Base-by-base conservation (phyloP, 1,140 invertebrate genomes). In the Panonychus citri region DNA sequence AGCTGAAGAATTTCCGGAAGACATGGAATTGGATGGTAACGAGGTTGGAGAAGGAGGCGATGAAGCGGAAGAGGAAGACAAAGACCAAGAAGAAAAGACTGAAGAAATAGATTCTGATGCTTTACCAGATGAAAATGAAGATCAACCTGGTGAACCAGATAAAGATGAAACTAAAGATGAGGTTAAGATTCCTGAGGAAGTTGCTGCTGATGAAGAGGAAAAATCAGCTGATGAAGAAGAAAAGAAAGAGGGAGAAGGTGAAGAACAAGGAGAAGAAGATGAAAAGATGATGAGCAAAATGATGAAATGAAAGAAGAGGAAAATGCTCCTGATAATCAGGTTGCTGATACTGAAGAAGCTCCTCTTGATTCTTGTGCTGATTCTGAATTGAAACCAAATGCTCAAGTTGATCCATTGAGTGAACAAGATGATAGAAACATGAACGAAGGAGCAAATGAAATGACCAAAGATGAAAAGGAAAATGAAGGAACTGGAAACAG, bases 21-120 rank as follows among this genome's bases (percentile, higher is more conserved):
- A 54, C 13, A 52, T 58, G 25, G 78, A 87, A 65, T 68, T 89
- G 3, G 85, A 90, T 65, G 80, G 81, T 50, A 78, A 64, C 53
- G 59, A 56, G 25, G 53, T 53, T 17, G 67, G 73, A 39, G 74
- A 77, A 19, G 71, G 78, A 46, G 77, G 78, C 42, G 78, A 84
- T 40, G 49, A 53, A 25, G 54, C 24, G 30, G 65, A 63, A 25
- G 61, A 65, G 26, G 62, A 65, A 39, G 48, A 63, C 28, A 65
- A 61, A n/a, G 65, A 60, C 21, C 63, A 68, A 37, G 40, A 64
- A 53, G 61, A 64, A 49, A 59, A 61, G 27, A 58, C 63, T 30
- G 56, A 66, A 27, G 40, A 54, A 17, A 43, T 61, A 40, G 72
- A 75, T 26, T 81, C 81, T 76, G 83, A 85, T 61, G 69, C 30